Evolutionary conservation across 2,797 vertebrate genomes (phyloP), one percentile per base, ranked within the genome.

Genomic region (Danionella dracula): DNA sequence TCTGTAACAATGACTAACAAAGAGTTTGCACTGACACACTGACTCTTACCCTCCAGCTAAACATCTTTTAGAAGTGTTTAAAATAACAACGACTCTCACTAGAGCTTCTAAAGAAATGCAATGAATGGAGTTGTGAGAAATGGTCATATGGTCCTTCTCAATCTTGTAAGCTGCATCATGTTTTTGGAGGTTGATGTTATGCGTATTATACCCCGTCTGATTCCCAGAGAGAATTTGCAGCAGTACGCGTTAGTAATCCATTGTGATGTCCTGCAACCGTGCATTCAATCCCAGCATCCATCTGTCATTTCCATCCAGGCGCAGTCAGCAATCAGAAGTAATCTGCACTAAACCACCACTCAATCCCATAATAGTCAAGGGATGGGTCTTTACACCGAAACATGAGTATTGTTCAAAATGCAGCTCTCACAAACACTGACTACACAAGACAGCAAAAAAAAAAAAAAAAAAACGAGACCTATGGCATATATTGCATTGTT

Each of bases 321-420:
- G 56, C 73, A 70, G 63, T 58, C 66, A 68, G 82, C 79, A 78
- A 85, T 86, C 79, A 82, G 75, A 64, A 78, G 75, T 89, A 89
- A 90, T 88, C 87, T 85, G 77, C 65, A 80, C 51, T 78, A 85
- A 87, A 88, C 75, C 75, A 15, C 71, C 64, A 63, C 64, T 70
- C 70, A 87, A 87, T 87, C 85, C 75, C 73, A 82, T 84, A 82
- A 84, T 77, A 11, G 38, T 79, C 81, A 82, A 83, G 83, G 81
- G 82, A 79, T 78, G 65, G 77, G 74, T 62, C 69, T 76, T n/a
- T 73, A 76, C 77, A 78, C 76, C 71, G 76, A 73, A 76, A 54
- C 41, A 38, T 21, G 59, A 51, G 34, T 37, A 32, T 45, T 64
- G 32, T 32, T 38, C 8, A 51, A 55, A 55, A 53, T 20, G 23